phyloP scores from a whole-genome alignment of 2,113 vertebrate genomes.

The Gila orcuttii region DNA sequence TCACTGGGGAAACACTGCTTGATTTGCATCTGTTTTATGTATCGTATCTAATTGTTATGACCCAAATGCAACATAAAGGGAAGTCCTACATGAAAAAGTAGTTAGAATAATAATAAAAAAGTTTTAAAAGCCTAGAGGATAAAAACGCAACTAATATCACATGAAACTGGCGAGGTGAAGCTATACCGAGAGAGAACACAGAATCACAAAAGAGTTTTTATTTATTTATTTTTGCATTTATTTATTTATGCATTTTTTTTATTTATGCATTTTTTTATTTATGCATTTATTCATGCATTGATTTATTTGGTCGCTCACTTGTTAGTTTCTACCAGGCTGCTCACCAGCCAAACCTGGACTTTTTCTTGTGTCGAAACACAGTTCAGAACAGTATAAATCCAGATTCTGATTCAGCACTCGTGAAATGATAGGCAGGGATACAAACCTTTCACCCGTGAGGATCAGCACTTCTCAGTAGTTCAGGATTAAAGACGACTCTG shows the following conservation, averaged over 20 bases:
- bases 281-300: too few relatives aligned
- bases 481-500: background rate
- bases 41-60: background rate
- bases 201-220: background rate
- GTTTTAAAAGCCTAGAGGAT: background rate
- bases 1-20: background rate
- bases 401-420: background rate
- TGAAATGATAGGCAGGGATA: background rate
- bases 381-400: background rate
- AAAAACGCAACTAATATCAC: background rate
- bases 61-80: background rate
- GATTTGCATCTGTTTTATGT: background rate
- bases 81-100: background rate
- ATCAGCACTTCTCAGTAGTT: background rate
- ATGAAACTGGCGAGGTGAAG: background rate
- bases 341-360: background rate
- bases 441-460: background rate
- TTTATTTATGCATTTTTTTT: too few relatives aligned
- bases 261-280: too few relatives aligned
- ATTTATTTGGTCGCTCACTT: too few relatives aligned
- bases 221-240: too few relatives aligned
- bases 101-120: background rate
- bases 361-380: background rate
- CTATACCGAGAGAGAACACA: background rate
- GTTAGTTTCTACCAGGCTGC: background rate